These are phyloP conservation scores for Dendrophyllia cribrosa DNA, from an alignment of 64 coral and sea anemone genomes.

Conservation along the genomic window DNA sequence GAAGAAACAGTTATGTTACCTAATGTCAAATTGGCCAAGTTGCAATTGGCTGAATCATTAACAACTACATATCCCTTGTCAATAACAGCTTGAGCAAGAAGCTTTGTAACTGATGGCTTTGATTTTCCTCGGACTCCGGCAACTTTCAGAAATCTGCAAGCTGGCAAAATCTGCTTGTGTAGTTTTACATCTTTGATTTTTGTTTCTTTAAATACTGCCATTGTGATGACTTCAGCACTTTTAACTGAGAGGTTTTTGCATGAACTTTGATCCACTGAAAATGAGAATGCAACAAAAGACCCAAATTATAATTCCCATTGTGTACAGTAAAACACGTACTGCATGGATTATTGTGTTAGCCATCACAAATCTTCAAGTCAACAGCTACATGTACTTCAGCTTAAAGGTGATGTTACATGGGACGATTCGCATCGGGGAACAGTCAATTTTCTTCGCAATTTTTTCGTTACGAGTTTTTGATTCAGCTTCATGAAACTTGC, in stretches of 20 bases:
- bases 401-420: too few species aligned
- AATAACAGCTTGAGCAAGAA: constrained; percentile 25
- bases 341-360: too few species aligned
- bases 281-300: neutral
- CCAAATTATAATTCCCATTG: neutral
- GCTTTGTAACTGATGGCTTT: constrained; percentile 18
- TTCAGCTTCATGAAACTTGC: too few species aligned
- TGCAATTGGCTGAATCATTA: neutral
- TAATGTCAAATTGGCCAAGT: constrained; percentile 10
- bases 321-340: too few species aligned
- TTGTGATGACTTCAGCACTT: constrained; percentile 16
- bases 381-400: neutral
- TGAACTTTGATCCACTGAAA: neutral
- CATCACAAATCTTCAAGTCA: neutral
- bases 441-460: too few species aligned
- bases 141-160: constrained; percentile 26
- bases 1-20: neutral
- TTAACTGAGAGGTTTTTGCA: neutral
- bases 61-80: constrained; percentile 21
- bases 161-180: constrained; percentile 11
- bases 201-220: constrained; percentile 3
- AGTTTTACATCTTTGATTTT: constrained; percentile 34
- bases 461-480: too few species aligned
- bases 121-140: constrained; percentile 16
- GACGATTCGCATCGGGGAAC: too few species aligned